phyloP scores from a whole-genome alignment of 2,113 vertebrate species.

The Rhinoderma darwinii region DNA sequence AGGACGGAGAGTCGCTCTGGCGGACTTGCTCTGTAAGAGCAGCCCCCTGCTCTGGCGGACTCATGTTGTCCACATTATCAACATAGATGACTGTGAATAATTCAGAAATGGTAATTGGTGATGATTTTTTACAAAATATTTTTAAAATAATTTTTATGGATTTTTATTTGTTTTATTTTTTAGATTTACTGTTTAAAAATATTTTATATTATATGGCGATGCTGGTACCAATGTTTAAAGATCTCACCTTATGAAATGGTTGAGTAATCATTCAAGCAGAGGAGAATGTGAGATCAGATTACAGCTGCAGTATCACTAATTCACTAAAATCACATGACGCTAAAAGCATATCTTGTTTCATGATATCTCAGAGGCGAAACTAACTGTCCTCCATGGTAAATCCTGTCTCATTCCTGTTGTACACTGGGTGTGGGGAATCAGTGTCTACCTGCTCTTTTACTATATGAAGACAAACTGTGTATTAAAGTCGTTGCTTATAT shows the following conservation, averaged over 20 bases:
- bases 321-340: slow-evolving; percentile 73
- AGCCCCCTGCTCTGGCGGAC: no score
- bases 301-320: slow-evolving; percentile 66
- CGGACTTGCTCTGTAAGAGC: no score
- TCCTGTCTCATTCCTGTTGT: slow-evolving; percentile 64
- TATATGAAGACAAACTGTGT: slow-evolving; percentile 61
- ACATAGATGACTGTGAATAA: background rate
- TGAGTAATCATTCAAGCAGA: slow-evolving; percentile 63
- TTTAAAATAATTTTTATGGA: no score
- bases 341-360: slow-evolving; percentile 80
- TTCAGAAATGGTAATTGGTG: background rate
- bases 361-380: slow-evolving; percentile 75
- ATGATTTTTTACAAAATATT: background rate
- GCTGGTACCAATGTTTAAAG: background rate
- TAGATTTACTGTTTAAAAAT: background rate
- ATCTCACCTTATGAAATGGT: slow-evolving; percentile 48
- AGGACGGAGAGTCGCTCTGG: no score
- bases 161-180: background rate
- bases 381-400: slow-evolving; percentile 78
- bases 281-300: slow-evolving; percentile 61
- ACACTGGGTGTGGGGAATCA: slow-evolving; percentile 55
- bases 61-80: no score
- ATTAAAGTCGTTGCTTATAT: slow-evolving; percentile 40
- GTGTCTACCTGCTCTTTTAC: slow-evolving; percentile 57
- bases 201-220: background rate